phyloP scores from a whole-genome alignment of 1,140 invertebrate species.

The Zelostemma sp. region DNA sequence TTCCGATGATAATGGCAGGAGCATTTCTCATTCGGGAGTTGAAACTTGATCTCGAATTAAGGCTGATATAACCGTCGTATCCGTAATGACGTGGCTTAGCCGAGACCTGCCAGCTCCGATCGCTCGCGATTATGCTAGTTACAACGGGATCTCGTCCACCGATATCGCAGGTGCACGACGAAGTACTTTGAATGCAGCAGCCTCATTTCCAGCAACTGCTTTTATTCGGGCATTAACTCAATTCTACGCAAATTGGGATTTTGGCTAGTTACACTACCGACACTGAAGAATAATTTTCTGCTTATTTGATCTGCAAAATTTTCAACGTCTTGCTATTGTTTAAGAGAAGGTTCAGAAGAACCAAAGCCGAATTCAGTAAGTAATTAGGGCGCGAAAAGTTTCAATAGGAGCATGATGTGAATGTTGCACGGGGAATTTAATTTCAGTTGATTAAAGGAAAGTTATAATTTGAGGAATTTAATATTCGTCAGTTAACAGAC shows the following conservation, averaged over 20 bases:
- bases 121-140: slow-evolving; percentile 47
- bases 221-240: slow-evolving; percentile 47
- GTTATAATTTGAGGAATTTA: not conserved
- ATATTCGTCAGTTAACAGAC: too few relatives aligned
- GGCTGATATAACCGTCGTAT: slow-evolving; percentile 45
- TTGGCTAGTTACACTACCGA: slow-evolving; percentile 21
- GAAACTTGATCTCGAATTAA: slow-evolving; percentile 46
- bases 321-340: not conserved
- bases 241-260: slow-evolving; percentile 49
- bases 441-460: not conserved
- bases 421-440: not conserved
- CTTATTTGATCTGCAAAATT: not conserved
- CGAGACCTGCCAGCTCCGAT: slow-evolving; percentile 39
- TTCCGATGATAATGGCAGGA: slow-evolving; percentile 15
- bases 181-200: slow-evolving; percentile 22
- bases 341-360: too few relatives aligned
- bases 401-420: not conserved
- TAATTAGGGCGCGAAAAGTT: not conserved
- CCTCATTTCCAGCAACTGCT: slow-evolving; percentile 39
- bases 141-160: slow-evolving; percentile 39
- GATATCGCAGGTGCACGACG: slow-evolving; percentile 40
- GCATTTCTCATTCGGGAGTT: slow-evolving; percentile 36
- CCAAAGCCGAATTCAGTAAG: not conserved
- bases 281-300: slow-evolving; percentile 40
- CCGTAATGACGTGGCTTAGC: slow-evolving; percentile 44